Conservation (phyloP, 1,140 invertebrate species). For the Megathymus violae region DNA sequence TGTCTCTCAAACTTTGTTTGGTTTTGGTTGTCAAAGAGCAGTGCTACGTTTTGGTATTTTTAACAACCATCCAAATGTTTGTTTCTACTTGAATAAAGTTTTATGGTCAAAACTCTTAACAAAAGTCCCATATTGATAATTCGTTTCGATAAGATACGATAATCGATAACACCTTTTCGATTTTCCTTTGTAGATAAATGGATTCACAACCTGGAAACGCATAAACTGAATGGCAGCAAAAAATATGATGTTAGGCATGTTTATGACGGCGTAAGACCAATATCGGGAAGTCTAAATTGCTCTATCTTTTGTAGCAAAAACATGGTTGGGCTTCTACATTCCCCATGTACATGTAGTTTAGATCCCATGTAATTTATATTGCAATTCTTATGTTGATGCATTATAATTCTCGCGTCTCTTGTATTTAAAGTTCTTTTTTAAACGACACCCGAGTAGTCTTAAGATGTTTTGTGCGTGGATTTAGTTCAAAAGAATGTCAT, state of each 20-base stretch:
- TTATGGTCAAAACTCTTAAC: no score
- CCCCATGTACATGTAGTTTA: slow-evolving; percentile 47
- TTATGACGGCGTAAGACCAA: slow-evolving; percentile 17
- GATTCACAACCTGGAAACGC: slow-evolving; percentile 3
- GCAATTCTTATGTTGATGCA: slow-evolving; percentile 30
- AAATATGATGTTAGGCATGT: slow-evolving; percentile 2
- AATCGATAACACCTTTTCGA: background rate
- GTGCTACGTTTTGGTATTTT: no score
- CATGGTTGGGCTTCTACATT: slow-evolving; percentile 65
- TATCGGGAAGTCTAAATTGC: slow-evolving; percentile 49
- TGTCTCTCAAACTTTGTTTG: no score
- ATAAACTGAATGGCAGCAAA: slow-evolving; percentile 4
- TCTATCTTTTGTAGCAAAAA: slow-evolving; percentile 55
- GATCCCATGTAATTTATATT: slow-evolving; percentile 64
- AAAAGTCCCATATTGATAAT: no score
- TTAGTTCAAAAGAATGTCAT: slow-evolving; percentile 48
- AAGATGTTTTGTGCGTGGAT: slow-evolving; percentile 34
- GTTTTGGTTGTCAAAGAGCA: no score
- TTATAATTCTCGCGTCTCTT: slow-evolving; percentile 25
- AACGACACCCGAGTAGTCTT: slow-evolving; percentile 2
- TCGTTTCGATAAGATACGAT: no score
- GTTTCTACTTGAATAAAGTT: no score
- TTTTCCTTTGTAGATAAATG: slow-evolving; percentile 1
- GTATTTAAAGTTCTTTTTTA: slow-evolving; percentile 40
- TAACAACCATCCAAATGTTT: no score